phyloP scores from a whole-genome alignment of 35 echinoderm and acorn worm genomes.

The Lytechinus pictus region DNA sequence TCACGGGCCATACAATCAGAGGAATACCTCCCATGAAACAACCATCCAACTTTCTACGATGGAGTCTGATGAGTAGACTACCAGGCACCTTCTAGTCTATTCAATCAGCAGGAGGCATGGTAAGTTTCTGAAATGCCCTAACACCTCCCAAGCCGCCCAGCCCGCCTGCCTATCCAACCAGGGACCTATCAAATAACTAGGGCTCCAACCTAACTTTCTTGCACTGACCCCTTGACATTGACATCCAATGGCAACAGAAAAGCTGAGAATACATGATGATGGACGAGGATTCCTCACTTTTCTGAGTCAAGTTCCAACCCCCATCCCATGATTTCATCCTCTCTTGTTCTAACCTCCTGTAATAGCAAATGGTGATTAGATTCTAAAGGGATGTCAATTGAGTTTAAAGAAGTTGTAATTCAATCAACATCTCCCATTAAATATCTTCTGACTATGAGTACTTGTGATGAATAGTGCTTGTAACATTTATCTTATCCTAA shows the following conservation, averaged over 20 bases:
- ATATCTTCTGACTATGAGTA: not conserved
- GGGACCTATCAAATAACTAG: conserved; percentile 10
- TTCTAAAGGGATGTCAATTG: not conserved
- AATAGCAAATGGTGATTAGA: not conserved
- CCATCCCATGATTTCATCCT: not conserved
- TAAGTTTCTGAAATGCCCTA: conserved; percentile 12
- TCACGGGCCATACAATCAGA: not conserved
- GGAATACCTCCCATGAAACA: not conserved
- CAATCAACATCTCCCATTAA: not conserved
- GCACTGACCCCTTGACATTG: not conserved
- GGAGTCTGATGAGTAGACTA: not conserved
- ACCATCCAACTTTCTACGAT: not conserved
- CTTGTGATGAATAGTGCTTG: not conserved
- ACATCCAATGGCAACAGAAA: not conserved
- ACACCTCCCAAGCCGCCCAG: not conserved
- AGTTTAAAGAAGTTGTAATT: not conserved
- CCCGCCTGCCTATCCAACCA: not conserved
- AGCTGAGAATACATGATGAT: conserved; percentile 12
- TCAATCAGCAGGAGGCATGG: not conserved
- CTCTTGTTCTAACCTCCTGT: not conserved
- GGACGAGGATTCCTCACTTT: not conserved
- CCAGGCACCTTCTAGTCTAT: not conserved
- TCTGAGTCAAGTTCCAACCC: not conserved
- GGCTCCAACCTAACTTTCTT: not conserved
- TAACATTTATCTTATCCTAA: not conserved